Percentiles rank a stretch among this genome's conserved stretches.
Evolutionary conservation across 2,888 invertebrate species (phyloP).

Genomic region (Chrysolina oricalcia): DNA sequence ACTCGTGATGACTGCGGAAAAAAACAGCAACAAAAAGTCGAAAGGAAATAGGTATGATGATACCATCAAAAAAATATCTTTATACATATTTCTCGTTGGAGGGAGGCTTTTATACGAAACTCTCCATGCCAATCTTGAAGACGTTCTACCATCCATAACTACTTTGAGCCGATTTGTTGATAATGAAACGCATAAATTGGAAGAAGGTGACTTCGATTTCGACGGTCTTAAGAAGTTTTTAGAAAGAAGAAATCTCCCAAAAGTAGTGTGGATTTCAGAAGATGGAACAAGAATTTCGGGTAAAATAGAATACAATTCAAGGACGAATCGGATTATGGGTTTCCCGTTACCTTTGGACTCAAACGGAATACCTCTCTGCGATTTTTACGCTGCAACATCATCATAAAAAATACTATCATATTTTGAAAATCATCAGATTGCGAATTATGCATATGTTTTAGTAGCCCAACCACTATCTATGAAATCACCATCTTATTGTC

Average conservation of each 20-base stretch:
- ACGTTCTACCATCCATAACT: constrained; percentile 46
- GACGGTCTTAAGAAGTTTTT: constrained; percentile 40
- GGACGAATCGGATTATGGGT: constrained; percentile 54
- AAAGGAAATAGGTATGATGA: constrained; percentile 21
- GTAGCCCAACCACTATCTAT: constrained; percentile 50
- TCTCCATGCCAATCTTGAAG: constrained; percentile 44
- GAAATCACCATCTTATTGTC: constrained; percentile 49
- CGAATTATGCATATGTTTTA: constrained; percentile 50
- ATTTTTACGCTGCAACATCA: constrained; percentile 50
- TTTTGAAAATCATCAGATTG: constrained; percentile 45
- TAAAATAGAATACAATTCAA: constrained; percentile 55
- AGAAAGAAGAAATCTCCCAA: constrained; percentile 45
- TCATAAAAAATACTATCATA: constrained; percentile 46
- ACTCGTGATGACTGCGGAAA: not conserved
- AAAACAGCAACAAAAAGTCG: not conserved
- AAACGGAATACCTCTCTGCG: constrained; percentile 47
- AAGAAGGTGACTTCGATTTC: constrained; percentile 48
- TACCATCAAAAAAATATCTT: constrained; percentile 45
- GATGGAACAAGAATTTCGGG: constrained; percentile 52
- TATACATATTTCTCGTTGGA: constrained; percentile 48
- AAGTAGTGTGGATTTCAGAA: constrained; percentile 52
- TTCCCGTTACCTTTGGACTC: constrained; percentile 50
- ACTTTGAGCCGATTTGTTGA: constrained; percentile 41
- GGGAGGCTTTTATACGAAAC: constrained; percentile 51
- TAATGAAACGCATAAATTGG: constrained; percentile 27